These are phyloP conservation scores for Drosophila gaucha DNA, from an alignment of 2,888 invertebrate genomes.

Conservation along the genomic window DNA sequence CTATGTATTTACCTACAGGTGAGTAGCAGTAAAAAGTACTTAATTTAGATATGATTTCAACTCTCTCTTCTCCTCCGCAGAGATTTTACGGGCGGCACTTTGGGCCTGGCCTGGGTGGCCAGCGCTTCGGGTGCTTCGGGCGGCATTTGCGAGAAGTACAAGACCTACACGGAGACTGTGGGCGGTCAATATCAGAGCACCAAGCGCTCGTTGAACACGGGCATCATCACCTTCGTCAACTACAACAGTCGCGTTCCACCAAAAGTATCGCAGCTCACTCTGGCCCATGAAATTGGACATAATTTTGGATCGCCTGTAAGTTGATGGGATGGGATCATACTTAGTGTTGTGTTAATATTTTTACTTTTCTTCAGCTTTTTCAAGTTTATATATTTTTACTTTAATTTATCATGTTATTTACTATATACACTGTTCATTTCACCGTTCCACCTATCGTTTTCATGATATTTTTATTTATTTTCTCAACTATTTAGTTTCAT, in stretches of 20 bases:
- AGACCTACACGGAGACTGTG: conserved; percentile 98
- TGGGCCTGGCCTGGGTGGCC: conserved; percentile 99
- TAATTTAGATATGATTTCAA: neutral
- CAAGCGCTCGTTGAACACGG: conserved; percentile 97
- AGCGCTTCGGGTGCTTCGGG: conserved; percentile 98
- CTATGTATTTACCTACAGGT: conserved; percentile 97
- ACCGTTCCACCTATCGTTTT: too few species aligned
- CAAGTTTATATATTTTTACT: neutral
- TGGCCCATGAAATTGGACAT: conserved; percentile 99
- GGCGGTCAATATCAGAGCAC: conserved; percentile 97
- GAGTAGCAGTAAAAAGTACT: conserved; percentile 47
- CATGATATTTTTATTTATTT: neutral
- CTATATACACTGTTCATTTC: too few species aligned
- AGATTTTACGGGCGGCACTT: conserved; percentile 98
- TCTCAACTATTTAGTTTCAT: neutral
- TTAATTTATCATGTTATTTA: too few species aligned
- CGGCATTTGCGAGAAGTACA: conserved; percentile 99
- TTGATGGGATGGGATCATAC: conserved; percentile 48
- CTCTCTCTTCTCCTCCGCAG: conserved; percentile 83
- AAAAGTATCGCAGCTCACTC: conserved; percentile 97
- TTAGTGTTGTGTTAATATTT: too few species aligned
- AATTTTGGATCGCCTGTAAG: conserved; percentile 99
- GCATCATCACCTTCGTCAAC: conserved; percentile 99
- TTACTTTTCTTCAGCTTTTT: too few species aligned
- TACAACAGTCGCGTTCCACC: conserved; percentile 98